Base-by-base conservation (phyloP, 2,888 invertebrate species). In the Pseudoips prasinana region DNA sequence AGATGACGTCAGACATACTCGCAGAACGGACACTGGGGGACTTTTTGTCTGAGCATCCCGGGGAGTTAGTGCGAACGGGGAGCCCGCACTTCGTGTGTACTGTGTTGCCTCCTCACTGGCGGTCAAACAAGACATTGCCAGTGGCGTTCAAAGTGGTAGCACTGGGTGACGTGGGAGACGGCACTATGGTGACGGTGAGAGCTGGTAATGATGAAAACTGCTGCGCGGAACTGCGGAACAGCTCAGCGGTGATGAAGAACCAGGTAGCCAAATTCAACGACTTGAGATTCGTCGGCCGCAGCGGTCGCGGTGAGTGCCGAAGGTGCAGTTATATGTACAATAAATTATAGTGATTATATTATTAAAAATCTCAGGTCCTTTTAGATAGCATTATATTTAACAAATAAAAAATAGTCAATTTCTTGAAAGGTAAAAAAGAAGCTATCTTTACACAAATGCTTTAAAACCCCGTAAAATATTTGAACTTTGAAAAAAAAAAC, bases 211-310 rank as follows among this genome's bases (percentile, higher is more conserved):
- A 99, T 69, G 99, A 99, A 86, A 99, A 98, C 88, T 97, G 94
- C 78, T 97, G 96, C 74, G 98, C 97, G 22, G 99, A 99, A 80
- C 84, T 98, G 59, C 88, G 98, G 68, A 99, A 99, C 87, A 95
- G 95, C 61, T 96, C 96, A 30, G 97, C 99, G 18, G 94, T 98
- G 68, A 97, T 99, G 95, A 98, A 98, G 90, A 98, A 98, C 82
- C 97, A 98, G 80, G 97, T 99, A 63, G 99, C 99, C 58, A 98
- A 98, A 89, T 99, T 99, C 89, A 98, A 98, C 82, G 99, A 99
- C 90, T 91, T 99, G 65, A 92, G 99, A 78, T 99, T 99, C 90
- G 98, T 99, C 65, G 99, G 99, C 59, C 92, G 98, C 79, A 98
- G 98, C 79, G 99, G 99, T 66, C 92, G 99, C 94, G 99, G 99